These are phyloP conservation scores for Decapterus maruadsi DNA, from an alignment of 2,797 vertebrate species.

Conservation along the genomic window DNA sequence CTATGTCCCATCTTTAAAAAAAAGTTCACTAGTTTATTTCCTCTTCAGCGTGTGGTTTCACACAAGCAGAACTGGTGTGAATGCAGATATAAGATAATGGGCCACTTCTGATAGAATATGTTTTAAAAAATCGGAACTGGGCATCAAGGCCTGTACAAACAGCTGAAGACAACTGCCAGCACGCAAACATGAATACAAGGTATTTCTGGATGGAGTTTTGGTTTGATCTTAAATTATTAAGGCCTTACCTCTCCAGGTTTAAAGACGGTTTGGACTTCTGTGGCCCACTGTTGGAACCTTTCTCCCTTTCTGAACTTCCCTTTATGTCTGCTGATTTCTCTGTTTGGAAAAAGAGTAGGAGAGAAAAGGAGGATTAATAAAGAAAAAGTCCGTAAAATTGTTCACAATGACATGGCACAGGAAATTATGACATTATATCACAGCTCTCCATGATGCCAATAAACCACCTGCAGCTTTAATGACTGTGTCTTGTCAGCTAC, in stretches of 20 bases:
- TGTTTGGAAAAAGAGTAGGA: constrained; percentile 57
- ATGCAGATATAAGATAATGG: too few relatives aligned
- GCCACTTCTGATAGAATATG: too few relatives aligned
- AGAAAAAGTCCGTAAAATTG: neutral
- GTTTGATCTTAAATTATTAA: too few relatives aligned
- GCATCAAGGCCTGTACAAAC: too few relatives aligned
- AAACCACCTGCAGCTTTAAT: neutral
- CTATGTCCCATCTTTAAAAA: too few relatives aligned
- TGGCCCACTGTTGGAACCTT: constrained; percentile 50
- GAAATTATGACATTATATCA: neutral
- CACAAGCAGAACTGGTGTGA: too few relatives aligned
- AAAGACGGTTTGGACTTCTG: constrained; percentile 50
- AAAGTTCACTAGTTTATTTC: too few relatives aligned
- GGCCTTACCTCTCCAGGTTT: constrained; percentile 73
- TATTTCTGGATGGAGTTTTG: too few relatives aligned
- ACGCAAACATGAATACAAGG: neutral
- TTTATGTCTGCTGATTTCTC: constrained; percentile 76
- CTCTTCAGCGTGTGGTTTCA: too few relatives aligned
- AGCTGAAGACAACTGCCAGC: neutral
- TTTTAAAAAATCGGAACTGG: too few relatives aligned
- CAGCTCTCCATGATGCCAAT: neutral
- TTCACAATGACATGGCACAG: neutral
- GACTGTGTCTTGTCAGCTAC: neutral
- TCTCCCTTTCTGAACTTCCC: constrained; percentile 63
- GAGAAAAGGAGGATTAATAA: neutral